Percentiles rank a stretch among this genome's conserved stretches.
Evolutionary conservation across 1,140 invertebrate species (phyloP).

Genomic region (Medauroidea extradentata): DNA sequence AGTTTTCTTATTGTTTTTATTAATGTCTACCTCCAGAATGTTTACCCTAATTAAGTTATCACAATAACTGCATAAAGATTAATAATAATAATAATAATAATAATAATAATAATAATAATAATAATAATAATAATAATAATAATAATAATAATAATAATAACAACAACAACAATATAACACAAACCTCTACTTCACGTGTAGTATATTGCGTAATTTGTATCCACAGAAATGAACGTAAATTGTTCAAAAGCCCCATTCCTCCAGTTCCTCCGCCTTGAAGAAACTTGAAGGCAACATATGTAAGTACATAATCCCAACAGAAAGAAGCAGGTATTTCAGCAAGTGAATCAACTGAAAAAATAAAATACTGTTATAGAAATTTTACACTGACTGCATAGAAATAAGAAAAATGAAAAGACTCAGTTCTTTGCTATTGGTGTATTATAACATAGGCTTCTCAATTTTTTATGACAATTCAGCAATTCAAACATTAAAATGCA

Average conservation of each 20-base stretch:
- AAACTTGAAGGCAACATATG: slow-evolving; percentile 85
- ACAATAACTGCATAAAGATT: too few relatives aligned
- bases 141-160: not conserved
- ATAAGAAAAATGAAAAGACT: too few relatives aligned
- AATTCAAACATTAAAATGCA: too few relatives aligned
- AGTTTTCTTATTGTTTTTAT: too few relatives aligned
- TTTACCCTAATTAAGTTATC: too few relatives aligned
- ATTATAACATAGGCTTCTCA: too few relatives aligned
- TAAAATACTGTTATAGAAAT: slow-evolving; percentile 16
- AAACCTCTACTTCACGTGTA: slow-evolving; percentile 75
- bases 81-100: not conserved
- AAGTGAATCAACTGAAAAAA: slow-evolving; percentile 69
- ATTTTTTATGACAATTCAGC: too few relatives aligned
- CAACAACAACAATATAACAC: not conserved
- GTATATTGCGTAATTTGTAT: slow-evolving; percentile 94
- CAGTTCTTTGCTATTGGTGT: too few relatives aligned
- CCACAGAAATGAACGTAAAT: slow-evolving; percentile 88
- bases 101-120: not conserved
- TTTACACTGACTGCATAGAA: too few relatives aligned
- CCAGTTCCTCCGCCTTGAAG: slow-evolving; percentile 89
- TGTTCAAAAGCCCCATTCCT: slow-evolving; percentile 89
- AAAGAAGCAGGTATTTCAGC: slow-evolving; percentile 53
- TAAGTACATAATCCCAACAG: slow-evolving; percentile 84
- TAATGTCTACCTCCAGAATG: too few relatives aligned
- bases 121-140: not conserved